Base-by-base conservation (phyloP, 2,797 vertebrate species). In the Myotis planiceps region DNA sequence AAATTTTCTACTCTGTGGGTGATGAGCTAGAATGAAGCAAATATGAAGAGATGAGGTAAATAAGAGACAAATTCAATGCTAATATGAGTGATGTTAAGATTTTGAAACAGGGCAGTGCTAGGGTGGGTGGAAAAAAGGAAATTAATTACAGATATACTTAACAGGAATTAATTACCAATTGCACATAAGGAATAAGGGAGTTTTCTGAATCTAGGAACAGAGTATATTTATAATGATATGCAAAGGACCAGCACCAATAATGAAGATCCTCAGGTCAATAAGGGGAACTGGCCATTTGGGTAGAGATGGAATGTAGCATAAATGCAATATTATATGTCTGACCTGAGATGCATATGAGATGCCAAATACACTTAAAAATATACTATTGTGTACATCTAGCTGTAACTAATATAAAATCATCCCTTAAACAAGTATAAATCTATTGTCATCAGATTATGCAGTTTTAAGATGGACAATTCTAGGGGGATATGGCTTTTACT, bases 401-500 rank as follows among this genome's bases (percentile, higher is more conserved):
- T 63, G 4, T 9, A 21, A 47, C 14, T 74, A 29, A 42, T 7
- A 91, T 16, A 32, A 60, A 94, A 23, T 8, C 27, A 51, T 53
- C 23, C 25, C 15, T 53, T 78, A 45, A 82, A 88, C 13, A 45
- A n/a, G 13, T 25, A 53, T 23, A 92, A 12, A 7, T 10, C 15
- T 76, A 60, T 13, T 68, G 60, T 58, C 55, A 5, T 69, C 21
- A n/a, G 32, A 51, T 32, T 60, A 45, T 32, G 27, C 34, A 42
- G 12, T 42, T 65, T 65, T 39, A 14, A 75, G 42, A 18, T 3
- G n/a, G 19, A 45, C 42, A 29, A 12, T 53, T 16, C 2, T 34
- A 47, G 0, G 2, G 18, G 10, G 51, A n/a, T 37, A 45, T 6
- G 2, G 12, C 9, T 0, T 39, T 81, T 18, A 34, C 0, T 37